Percentiles rank a stretch among this genome's conserved stretches.
These are phyloP conservation scores for Bombylius discolor DNA, from an alignment of 2,888 invertebrate species.

Conservation along the genomic window DNA sequence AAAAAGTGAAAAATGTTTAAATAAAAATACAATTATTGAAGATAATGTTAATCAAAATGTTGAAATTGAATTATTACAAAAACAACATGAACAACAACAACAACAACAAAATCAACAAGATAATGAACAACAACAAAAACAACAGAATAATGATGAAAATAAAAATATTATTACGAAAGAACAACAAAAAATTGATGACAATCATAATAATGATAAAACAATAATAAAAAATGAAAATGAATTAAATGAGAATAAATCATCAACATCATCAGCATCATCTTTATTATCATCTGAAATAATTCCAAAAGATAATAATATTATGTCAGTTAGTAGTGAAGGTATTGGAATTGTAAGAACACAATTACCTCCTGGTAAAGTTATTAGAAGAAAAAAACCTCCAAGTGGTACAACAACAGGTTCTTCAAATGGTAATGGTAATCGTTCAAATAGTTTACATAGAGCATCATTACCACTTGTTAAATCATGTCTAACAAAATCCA, in stretches of 20 bases:
- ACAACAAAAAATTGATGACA: conserved; percentile 24
- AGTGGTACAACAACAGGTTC: conserved; percentile 4
- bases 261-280: background rate
- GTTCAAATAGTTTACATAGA: conserved; percentile 37
- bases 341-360: conserved; percentile 49
- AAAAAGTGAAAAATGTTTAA: conserved; percentile 11
- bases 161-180: conserved; percentile 10
- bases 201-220: conserved; percentile 28
- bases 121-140: conserved; percentile 1
- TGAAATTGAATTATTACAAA: conserved; percentile 2
- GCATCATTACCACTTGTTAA: conserved; percentile 53
- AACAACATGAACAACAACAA: conserved; percentile 4
- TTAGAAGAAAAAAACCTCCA: conserved; percentile 29
- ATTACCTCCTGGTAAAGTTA: conserved; percentile 52
- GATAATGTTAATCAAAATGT: conserved; percentile 2
- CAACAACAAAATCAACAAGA: background rate
- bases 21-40: background rate
- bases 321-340: conserved; percentile 41
- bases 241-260: conserved; percentile 5
- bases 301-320: conserved; percentile 23
- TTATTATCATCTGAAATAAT: conserved; percentile 6
- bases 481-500: conserved; percentile 24
- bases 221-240: conserved; percentile 18
- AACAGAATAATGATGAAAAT: conserved; percentile 9
- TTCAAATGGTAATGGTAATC: conserved; percentile 23